Evolutionary conservation across 2,113 vertebrate genomes (phyloP), one percentile per base, ranked within the genome.

Genomic region (Eulemur macaco): DNA sequence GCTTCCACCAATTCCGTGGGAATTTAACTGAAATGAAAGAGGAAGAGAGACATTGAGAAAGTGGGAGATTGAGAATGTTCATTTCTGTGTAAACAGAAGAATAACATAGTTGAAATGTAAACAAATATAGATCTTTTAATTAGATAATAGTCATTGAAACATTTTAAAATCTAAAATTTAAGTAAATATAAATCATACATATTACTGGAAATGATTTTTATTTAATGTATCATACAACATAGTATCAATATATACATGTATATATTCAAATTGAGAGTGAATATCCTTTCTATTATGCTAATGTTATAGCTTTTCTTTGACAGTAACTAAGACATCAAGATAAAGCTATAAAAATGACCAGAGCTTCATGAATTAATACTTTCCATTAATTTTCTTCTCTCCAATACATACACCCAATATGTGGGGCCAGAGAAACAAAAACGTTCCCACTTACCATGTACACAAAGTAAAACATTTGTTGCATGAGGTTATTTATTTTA

Each of bases 21-120:
- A 94, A 96, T 73, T 71, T 66, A 52, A 78, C n/a, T 69, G 52
- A 84, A 91, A 86, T 69, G 31, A 94, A 74, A 76, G 37, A 63
- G 6, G n/a, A 50, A 96, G 27, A 73, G 15, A 91, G 54, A 77
- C 15, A 77, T 1, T 21, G 56, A 91, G 39, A 89, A 63, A 52
- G 0, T 20, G 14, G n/a, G 42, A 77, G 69, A 64, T 1, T 42
- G 58, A 95, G 25, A 93, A 34, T 45, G 1, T 50, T 29, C 27
- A 47, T 3, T 84, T 91, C 52, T 92, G 0, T 85, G 2, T 47
- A 94, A 91, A 54, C 4, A 84, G 64, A 76, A 85, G 31, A 94
- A 54, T 8, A 29, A 45, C 17, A 14, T 77, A 15, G 13, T 52
- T 91, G 66, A 91, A 29, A 74, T 82, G 4, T 60, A 71, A 94